A percentile compares a stretch with the other conserved stretches of the same genome.
phyloP scores from a whole-genome alignment of 2,888 invertebrate genomes.

The Pedicia rivosa region DNA sequence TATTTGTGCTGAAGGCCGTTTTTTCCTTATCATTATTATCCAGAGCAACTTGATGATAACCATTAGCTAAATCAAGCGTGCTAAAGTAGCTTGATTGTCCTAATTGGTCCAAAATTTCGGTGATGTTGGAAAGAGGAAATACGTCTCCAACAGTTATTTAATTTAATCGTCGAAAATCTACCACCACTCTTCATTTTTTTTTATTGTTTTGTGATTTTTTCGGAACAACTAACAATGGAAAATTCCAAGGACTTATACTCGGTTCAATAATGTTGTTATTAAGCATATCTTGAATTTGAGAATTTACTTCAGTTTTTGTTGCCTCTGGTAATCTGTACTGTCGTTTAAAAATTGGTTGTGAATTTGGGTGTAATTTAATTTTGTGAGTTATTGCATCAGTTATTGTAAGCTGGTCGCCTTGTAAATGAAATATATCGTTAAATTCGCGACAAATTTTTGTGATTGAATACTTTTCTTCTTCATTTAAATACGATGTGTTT shows the following conservation, averaged over 20 bases:
- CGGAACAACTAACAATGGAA: slow-evolving; percentile 1
- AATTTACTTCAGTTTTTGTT: neutral
- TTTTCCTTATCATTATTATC: slow-evolving; percentile 9
- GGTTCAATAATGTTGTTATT: no score
- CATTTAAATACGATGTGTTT: neutral
- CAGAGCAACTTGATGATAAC: slow-evolving; percentile 10
- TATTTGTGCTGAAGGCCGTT: slow-evolving; percentile 13
- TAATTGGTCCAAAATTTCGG: slow-evolving; percentile 9
- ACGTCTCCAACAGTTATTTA: slow-evolving; percentile 1
- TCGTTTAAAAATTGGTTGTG: neutral
- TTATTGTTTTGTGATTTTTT: slow-evolving; percentile 1
- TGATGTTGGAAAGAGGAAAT: slow-evolving; percentile 12
- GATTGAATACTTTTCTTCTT: neutral
- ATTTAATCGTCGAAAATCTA: slow-evolving; percentile 4
- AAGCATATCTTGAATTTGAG: neutral
- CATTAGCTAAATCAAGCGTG: slow-evolving; percentile 11
- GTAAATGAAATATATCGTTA: slow-evolving; percentile 4
- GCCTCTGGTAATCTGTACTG: slow-evolving; percentile 3
- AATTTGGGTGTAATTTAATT: neutral
- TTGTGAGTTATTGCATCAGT: slow-evolving; percentile 1
- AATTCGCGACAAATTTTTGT: neutral
- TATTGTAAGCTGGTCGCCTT: slow-evolving; percentile 3
- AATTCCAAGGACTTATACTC: slow-evolving; percentile 1
- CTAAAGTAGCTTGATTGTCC: slow-evolving; percentile 11
- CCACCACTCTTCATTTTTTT: slow-evolving; percentile 2